Evolutionary conservation across 2,888 invertebrate species (phyloP), one percentile per base, ranked within the genome.

Genomic region (Polyommatus icarus): DNA sequence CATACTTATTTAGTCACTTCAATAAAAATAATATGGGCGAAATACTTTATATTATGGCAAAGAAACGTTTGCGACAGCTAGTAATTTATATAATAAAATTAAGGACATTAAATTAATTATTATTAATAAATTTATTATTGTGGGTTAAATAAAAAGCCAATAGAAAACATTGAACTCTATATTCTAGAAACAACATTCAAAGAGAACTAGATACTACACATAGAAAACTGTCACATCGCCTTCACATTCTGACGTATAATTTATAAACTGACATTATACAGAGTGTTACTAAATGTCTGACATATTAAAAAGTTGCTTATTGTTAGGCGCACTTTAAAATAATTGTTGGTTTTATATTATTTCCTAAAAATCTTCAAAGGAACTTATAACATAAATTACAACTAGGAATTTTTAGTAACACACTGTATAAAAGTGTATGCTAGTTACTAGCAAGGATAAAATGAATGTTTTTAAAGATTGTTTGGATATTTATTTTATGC

Each of bases 151-250:
- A 86, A 91, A 91, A 89, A 79, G 78, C 77, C 80, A 78, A 84
- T 86, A 83, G 90, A 92, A 93, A 93, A 92, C 93, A 93, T 90
- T 87, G 92, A 93, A 89, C 88, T 86, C 92, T 93, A 91, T 93
- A 92, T 91, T 93, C 92, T 93, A 92, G 89, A 91, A 91, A 93
- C 93, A 93, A 93, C 93, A 93, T 91, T 89, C 85, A 91, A 89
- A 90, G 86, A 87, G 84, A 85, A 85, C 86, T 90, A 90, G 87
- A 84, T 82, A 82, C 81, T 83, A 84, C 78, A 80, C 79, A 80
- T 78, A 81, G 80, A 83, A 84, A 82, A 82, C 82, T 79, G 80
- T 79, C 81, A 80, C 80, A 79, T 81, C 79, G 80, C 79, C 79
- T 76, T 79, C 8, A 8, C 8, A 24, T 61, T 24, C 20, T 29